A percentile compares a stretch with the other conserved stretches of the same genome.
These are phyloP conservation scores for Mythimna vitellina DNA, from an alignment of 2,888 invertebrate species.

Conservation along the genomic window DNA sequence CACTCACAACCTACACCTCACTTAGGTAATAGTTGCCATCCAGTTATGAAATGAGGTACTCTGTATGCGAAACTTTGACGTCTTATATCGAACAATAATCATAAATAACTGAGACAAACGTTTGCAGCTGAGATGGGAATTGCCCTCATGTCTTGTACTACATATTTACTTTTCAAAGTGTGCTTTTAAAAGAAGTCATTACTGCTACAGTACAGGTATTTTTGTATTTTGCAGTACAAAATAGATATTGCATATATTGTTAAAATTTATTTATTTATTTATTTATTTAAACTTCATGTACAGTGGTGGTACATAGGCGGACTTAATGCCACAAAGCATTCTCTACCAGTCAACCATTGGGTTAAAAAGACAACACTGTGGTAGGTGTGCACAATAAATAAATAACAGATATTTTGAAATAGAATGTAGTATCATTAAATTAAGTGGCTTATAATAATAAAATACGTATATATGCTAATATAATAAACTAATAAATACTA, in stretches of 20 bases:
- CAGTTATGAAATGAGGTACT: constrained; percentile 83
- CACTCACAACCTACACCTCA: constrained; percentile 39
- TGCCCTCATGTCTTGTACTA: constrained; percentile 50
- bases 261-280: no score
- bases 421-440: no score
- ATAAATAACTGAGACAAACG: constrained; percentile 81
- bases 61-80: constrained; percentile 86
- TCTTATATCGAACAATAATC: constrained; percentile 83
- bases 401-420: no score
- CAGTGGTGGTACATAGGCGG: no score
- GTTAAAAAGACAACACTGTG: no score
- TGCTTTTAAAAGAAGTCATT: constrained; percentile 21
- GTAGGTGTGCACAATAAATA: no score
- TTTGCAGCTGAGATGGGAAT: constrained; percentile 64
- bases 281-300: no score
- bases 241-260: neutral
- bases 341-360: no score
- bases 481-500: no score
- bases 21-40: constrained; percentile 73
- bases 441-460: no score
- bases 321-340: no score
- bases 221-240: neutral
- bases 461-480: no score
- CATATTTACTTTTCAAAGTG: constrained; percentile 46
- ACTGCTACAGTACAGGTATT: neutral